Evolutionary conservation across 2,888 invertebrate genomes (phyloP), one percentile per base, ranked within the genome.

Genomic region (Sicus ferrugineus): DNA sequence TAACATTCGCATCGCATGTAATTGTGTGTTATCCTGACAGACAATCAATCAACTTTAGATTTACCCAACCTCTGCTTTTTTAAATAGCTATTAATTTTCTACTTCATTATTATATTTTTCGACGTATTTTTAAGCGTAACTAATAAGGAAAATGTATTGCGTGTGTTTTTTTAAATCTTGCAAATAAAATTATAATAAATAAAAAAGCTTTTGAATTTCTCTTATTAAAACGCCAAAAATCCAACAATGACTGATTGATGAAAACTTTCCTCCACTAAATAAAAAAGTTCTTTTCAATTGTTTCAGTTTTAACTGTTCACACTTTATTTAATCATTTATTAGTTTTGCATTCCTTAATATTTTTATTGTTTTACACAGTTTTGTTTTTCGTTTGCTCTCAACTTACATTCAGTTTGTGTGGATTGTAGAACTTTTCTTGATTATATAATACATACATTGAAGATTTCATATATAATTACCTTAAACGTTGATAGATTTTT

Each of bases 381-480:
- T 23, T 38, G 48, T 69, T n/a, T n/a, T 68, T 59, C 38, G 38
- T 63, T 70, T 65, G 56, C 38, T n/a, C 67, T 62, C 14, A 6
- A 23, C 30, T 58, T 69, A 67, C 56, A 63, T 54, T 64, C 42
- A 62, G 59, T 46, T 50, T 67, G 61, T 68, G 28, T 46, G 16
- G 19, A 72, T 70, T 69, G 62, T 69, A 71, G 52, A 71, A 61
- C 67, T 67, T 69, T 19, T 56, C 58, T 54, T 70, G 64, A 68
- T 67, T 67, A 59, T 63, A 67, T 73, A 64, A 69, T 69, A 65
- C 59, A 69, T 59, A 69, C 69, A 69, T 61, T 67, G 69, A 67
- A 69, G 69, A 42, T 61, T 59, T 48, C 21, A 59, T 64, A 4
- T 65, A 50, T 28, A 61, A 34, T 62, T 62, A 34, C 11, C 56